Evolutionary conservation across 2,113 vertebrate genomes (phyloP).

Genomic region (Tetrao urogallus): DNA sequence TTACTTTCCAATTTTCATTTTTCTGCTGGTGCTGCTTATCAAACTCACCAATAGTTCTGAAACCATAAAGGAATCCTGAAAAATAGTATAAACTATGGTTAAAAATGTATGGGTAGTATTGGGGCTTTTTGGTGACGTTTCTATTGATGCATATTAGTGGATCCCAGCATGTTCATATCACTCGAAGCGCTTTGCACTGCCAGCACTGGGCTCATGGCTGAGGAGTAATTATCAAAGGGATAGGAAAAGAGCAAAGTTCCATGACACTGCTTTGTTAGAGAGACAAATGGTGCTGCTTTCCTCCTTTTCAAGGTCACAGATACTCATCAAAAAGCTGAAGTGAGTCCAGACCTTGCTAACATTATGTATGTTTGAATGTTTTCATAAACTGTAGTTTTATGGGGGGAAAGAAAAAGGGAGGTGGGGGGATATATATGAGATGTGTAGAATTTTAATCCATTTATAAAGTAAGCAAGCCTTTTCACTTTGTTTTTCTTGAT

Average conservation of each 20-base stretch:
- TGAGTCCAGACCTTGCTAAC: background rate
- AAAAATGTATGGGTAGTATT: background rate
- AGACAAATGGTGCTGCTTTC: background rate
- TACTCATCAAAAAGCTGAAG: background rate
- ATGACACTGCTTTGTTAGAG: background rate
- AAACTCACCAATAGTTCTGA: fast-evolving
- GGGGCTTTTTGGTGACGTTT: background rate
- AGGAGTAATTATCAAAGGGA: background rate
- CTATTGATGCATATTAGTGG: background rate
- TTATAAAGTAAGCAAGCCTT: background rate
- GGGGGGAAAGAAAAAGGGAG: background rate
- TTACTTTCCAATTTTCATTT: background rate
- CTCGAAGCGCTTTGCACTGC: background rate
- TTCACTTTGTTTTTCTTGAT: background rate
- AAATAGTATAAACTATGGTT: background rate
- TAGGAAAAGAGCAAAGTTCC: background rate
- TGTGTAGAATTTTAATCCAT: too few species aligned
- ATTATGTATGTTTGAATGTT: background rate
- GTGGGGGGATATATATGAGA: fast-evolving
- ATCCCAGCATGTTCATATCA: background rate
- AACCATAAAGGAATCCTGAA: background rate
- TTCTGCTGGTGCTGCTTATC: background rate
- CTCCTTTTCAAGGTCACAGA: background rate
- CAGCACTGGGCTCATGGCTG: background rate
- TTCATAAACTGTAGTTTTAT: background rate